These are phyloP conservation scores for Lepidothrix coronata DNA, from an alignment of 2,113 vertebrate genomes.

Conservation along the genomic window DNA sequence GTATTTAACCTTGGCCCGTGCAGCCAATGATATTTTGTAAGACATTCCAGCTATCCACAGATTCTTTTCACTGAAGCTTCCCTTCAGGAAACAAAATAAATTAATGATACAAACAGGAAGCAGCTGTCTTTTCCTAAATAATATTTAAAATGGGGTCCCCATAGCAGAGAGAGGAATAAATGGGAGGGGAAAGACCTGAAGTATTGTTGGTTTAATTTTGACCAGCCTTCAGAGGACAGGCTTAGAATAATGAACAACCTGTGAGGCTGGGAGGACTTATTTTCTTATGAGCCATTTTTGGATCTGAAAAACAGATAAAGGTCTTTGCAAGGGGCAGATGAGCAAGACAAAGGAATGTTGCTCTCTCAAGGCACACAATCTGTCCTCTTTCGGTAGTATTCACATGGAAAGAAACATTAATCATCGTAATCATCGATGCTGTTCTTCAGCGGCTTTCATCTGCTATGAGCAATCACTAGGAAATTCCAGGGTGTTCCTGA, in stretches of 20 bases:
- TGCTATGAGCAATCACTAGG: slow-evolving; percentile 50
- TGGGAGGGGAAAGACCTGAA: slow-evolving; percentile 37
- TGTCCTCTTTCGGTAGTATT: neutral
- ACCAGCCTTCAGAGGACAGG: slow-evolving; percentile 26
- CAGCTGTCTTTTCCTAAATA: slow-evolving; percentile 75
- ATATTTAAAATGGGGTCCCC: slow-evolving; percentile 66
- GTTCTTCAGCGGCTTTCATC: slow-evolving; percentile 28
- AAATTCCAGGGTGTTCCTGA: slow-evolving; percentile 57
- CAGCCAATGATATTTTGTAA: slow-evolving; percentile 56
- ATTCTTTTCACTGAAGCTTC: slow-evolving; percentile 69
- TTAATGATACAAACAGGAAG: slow-evolving; percentile 76
- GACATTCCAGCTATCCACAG: slow-evolving; percentile 58
- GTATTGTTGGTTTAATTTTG: slow-evolving; percentile 41
- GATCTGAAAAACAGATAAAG: slow-evolving; percentile 24
- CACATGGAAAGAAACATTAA: slow-evolving; percentile 48
- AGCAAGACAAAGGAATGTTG: slow-evolving; percentile 49
- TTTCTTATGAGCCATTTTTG: neutral
- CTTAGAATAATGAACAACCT: slow-evolving; percentile 44
- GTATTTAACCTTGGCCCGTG: slow-evolving; percentile 64
- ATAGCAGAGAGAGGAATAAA: slow-evolving; percentile 1
- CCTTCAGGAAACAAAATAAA: slow-evolving; percentile 76
- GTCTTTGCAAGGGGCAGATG: slow-evolving; percentile 23
- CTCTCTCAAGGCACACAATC: neutral
- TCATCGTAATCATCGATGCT: neutral
- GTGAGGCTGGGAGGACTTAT: neutral